Conservation (phyloP, 2,888 invertebrate species). For the Fragum sueziense region DNA sequence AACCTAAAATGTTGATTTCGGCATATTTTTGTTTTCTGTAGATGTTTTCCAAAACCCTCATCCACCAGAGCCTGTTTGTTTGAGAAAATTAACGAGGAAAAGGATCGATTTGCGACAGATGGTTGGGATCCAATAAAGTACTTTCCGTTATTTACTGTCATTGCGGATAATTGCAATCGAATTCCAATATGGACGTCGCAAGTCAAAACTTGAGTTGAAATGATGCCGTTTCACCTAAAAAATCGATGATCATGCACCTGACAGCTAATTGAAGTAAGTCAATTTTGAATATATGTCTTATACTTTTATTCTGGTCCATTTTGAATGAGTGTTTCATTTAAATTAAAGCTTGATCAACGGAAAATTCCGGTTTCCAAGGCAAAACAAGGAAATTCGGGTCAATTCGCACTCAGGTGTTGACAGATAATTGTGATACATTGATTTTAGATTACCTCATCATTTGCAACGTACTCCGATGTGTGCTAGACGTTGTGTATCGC, state of each 20-base stretch:
- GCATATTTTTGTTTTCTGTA: no score
- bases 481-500: constrained; percentile 7
- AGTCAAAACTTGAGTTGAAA: constrained; percentile 28
- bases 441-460: background rate
- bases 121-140: background rate
- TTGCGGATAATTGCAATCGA: constrained; percentile 6
- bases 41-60: no score
- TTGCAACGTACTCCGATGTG: background rate
- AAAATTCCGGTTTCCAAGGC: background rate
- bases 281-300: background rate
- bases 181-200: constrained; percentile 30
- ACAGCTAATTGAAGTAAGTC: background rate
- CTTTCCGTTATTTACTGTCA: constrained; percentile 2
- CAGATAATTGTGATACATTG: constrained; percentile 5
- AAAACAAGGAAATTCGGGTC: background rate
- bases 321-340: background rate
- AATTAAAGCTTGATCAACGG: background rate
- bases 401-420: constrained; percentile 33
- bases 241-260: background rate
- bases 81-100: no score
- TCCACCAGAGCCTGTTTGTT: no score
- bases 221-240: background rate
- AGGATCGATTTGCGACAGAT: no score
- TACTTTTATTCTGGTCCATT: background rate
- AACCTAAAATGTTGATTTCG: no score